Percentiles rank a stretch among this genome's conserved stretches.
Evolutionary conservation across 2,888 invertebrate species (phyloP).

Genomic region (Ptycholaimellus sp.): DNA sequence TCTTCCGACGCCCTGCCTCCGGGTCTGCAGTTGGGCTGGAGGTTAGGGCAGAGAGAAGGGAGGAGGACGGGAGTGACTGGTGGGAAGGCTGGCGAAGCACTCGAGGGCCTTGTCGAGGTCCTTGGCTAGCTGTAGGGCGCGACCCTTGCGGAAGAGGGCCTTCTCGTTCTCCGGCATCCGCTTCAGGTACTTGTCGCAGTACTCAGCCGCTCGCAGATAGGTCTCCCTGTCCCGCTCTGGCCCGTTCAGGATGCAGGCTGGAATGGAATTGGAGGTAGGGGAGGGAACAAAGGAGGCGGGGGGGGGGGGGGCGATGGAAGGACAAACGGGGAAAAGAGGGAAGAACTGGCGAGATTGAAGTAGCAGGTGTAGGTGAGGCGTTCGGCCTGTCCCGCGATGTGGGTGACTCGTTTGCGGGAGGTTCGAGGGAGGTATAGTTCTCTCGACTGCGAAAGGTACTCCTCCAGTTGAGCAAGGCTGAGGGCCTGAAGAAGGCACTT

Average conservation of each 20-base stretch:
- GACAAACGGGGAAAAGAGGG: no score
- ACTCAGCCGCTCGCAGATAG: conserved; percentile 42
- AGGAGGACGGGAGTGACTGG: conserved; percentile 1
- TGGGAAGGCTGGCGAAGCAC: conserved; percentile 4
- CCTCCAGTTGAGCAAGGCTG: neutral
- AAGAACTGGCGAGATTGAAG: conserved; percentile 8
- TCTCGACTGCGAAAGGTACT: neutral
- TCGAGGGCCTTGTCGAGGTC: conserved; percentile 7
- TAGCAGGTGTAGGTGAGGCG: conserved; percentile 8
- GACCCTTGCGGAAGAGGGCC: conserved; percentile 45
- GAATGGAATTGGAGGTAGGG: neutral
- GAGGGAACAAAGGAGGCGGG: neutral
- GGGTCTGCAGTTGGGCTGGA: conserved; percentile 6
- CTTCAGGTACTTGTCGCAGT: conserved; percentile 49
- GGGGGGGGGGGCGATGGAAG: no score
- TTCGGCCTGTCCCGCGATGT: no score
- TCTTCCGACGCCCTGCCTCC: conserved; percentile 4
- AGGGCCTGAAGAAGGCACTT: neutral
- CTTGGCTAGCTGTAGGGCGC: conserved; percentile 4
- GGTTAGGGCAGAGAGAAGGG: neutral
- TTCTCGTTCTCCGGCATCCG: conserved; percentile 53
- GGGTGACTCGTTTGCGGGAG: neutral
- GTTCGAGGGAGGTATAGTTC: neutral
- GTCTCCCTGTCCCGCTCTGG: conserved; percentile 35
- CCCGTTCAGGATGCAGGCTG: conserved; percentile 8